Conservation (phyloP, 2,797 vertebrate species). For the Lemur catta region DNA sequence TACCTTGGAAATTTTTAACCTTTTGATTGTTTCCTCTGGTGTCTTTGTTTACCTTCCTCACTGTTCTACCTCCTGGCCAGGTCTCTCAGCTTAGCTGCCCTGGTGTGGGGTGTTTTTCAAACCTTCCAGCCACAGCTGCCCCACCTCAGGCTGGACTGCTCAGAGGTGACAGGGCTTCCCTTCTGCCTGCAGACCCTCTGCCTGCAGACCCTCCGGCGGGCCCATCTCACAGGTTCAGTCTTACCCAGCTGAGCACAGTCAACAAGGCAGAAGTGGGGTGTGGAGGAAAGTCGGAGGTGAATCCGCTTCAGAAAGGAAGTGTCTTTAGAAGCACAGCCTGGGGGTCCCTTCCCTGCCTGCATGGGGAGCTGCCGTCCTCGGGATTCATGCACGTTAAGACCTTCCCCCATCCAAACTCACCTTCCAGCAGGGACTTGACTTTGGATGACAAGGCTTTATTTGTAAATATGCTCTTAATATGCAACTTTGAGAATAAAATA, state of each 20-base stretch:
- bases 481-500: conserved; percentile 78
- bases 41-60: conserved; percentile 65
- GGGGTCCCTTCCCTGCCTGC: neutral
- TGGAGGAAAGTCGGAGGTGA: neutral
- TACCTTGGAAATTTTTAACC: conserved; percentile 24
- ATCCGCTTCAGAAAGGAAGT: neutral
- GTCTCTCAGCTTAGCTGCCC: conserved; percentile 57
- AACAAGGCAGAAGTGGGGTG: neutral
- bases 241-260: neutral
- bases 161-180: neutral
- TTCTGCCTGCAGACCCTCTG: neutral
- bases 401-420: conserved; percentile 42
- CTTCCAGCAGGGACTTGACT: conserved; percentile 56
- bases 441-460: conserved; percentile 72
- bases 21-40: conserved; percentile 21
- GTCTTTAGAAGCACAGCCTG: neutral
- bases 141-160: neutral
- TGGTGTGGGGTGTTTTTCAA: conserved; percentile 20
- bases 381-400: neutral
- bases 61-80: conserved; percentile 70
- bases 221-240: neutral
- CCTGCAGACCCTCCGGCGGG: neutral
- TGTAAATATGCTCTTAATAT: conserved; percentile 81
- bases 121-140: conserved; percentile 13
- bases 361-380: neutral